Conservation (phyloP, 2,797 vertebrate genomes). For the Ctenopoma kingsleyae region DNA sequence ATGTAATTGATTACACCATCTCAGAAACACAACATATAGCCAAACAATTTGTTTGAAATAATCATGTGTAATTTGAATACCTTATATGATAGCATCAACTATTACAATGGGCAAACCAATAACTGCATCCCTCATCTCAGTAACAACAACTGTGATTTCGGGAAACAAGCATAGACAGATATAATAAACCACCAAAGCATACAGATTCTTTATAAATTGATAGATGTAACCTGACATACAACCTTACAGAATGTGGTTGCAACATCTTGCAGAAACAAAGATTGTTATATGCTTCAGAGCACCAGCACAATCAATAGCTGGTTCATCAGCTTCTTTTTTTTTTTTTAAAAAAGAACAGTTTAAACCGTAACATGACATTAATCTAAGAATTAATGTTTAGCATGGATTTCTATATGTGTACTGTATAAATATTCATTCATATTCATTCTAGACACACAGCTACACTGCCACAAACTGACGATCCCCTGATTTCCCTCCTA, state of each 20-base stretch:
- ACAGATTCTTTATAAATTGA: slow-evolving; percentile 32
- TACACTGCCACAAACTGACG: too few relatives aligned
- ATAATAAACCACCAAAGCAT: slow-evolving; percentile 40
- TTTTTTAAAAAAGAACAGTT: neutral
- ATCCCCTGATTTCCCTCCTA: too few relatives aligned
- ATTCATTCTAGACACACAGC: too few relatives aligned
- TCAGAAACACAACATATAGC: slow-evolving; percentile 23
- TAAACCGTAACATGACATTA: neutral
- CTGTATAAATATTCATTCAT: too few relatives aligned
- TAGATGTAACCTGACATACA: slow-evolving; percentile 34
- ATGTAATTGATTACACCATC: slow-evolving; percentile 38
- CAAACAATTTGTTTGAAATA: slow-evolving; percentile 27
- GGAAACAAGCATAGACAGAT: slow-evolving; percentile 38
- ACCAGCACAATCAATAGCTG: neutral
- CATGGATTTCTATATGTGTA: too few relatives aligned
- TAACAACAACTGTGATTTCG: slow-evolving; percentile 49
- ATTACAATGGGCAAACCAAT: slow-evolving; percentile 26
- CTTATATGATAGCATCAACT: slow-evolving; percentile 33
- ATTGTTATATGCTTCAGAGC: too few relatives aligned
- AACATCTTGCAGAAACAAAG: too few relatives aligned
- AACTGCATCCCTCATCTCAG: slow-evolving; percentile 42
- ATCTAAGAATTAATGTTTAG: too few relatives aligned
- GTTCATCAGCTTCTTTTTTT: neutral
- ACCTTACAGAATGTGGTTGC: neutral
- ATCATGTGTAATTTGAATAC: slow-evolving; percentile 35